A percentile compares a stretch with the other conserved stretches of the same genome.
Evolutionary conservation across 2,888 invertebrate species (phyloP).

Genomic region (Sesamia inferens): DNA sequence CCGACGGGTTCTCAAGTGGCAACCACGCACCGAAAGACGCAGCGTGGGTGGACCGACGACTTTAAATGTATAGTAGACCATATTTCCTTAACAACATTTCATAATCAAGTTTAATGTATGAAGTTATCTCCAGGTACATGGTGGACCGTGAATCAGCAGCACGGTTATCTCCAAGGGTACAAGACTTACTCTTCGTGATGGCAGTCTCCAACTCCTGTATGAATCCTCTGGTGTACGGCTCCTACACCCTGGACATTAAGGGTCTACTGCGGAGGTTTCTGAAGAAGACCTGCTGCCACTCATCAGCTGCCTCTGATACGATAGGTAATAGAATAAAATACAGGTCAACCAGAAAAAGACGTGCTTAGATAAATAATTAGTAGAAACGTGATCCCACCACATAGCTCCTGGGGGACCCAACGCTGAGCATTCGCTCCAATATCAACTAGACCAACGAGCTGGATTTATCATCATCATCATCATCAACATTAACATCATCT

Average conservation of each 20-base stretch:
- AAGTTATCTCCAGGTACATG: constrained; percentile 90
- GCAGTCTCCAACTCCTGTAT: constrained; percentile 95
- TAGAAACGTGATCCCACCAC: too few species aligned
- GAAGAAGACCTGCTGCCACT: constrained; percentile 77
- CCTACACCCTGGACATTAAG: constrained; percentile 88
- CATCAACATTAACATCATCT: too few species aligned
- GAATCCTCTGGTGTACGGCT: constrained; percentile 95
- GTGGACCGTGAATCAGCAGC: constrained; percentile 92
- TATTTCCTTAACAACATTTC: background rate
- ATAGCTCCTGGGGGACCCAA: too few species aligned
- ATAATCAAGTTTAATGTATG: background rate
- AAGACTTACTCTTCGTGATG: constrained; percentile 94
- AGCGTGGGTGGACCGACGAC: background rate
- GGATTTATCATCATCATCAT: too few species aligned
- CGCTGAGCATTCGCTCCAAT: too few species aligned
- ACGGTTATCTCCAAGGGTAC: constrained; percentile 91
- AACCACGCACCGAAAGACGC: too few species aligned
- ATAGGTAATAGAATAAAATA: constrained; percentile 63
- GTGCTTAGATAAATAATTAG: too few species aligned
- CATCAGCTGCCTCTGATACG: constrained; percentile 76
- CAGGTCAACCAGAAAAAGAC: background rate
- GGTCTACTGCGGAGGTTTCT: constrained; percentile 70
- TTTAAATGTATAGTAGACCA: background rate
- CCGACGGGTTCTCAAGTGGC: too few species aligned
- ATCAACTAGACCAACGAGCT: too few species aligned